Conservation (phyloP, 2,797 vertebrate genomes). For the Macrochelys suwanniensis region DNA sequence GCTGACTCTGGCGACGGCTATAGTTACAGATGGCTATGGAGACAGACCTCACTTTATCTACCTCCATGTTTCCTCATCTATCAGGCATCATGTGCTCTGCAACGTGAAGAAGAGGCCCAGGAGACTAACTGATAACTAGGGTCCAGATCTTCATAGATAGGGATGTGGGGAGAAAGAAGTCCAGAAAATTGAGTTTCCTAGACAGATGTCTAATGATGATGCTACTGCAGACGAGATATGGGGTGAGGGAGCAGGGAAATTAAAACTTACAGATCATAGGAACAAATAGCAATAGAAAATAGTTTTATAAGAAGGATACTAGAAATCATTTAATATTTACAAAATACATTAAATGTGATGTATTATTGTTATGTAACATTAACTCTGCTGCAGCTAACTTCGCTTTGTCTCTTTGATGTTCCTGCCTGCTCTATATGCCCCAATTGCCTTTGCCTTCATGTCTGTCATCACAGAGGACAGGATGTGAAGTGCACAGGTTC, state of each 20-base stretch:
- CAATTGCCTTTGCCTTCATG: background rate
- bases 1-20: background rate
- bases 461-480: background rate
- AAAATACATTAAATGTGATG: background rate
- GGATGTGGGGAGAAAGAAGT: background rate
- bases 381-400: no score
- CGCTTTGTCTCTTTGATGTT: background rate
- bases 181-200: background rate
- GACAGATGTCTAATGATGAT: background rate
- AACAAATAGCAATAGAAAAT: background rate
- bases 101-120: no score
- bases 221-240: background rate
- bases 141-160: background rate
- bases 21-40: background rate
- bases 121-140: background rate
- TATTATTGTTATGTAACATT: background rate
- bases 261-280: background rate
- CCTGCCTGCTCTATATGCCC: background rate
- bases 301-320: background rate
- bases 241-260: background rate
- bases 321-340: background rate
- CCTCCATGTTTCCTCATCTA: background rate
- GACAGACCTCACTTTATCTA: background rate
- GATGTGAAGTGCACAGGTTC: background rate
- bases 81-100: background rate